These are phyloP conservation scores for Crotalus horridus DNA, from an alignment of 2,113 vertebrate genomes.

Conservation along the genomic window DNA sequence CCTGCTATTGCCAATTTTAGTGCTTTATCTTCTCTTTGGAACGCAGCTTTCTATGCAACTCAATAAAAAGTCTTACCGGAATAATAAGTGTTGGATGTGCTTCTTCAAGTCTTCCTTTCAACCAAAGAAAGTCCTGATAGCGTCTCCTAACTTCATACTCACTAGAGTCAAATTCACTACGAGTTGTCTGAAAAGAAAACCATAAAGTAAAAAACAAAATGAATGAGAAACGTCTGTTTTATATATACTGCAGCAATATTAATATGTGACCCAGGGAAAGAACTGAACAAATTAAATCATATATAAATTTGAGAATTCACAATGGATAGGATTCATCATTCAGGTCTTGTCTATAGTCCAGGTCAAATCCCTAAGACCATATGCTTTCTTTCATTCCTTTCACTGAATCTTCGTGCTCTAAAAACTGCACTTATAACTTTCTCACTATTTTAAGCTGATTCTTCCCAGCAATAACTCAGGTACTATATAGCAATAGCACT, in stretches of 20 bases:
- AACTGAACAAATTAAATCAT: background rate
- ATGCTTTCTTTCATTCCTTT: background rate
- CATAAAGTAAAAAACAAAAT: constrained; percentile 36
- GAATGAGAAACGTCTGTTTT: background rate
- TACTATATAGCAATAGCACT: too few relatives aligned
- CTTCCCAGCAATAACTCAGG: constrained; percentile 16
- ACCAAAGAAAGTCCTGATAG: constrained; percentile 96
- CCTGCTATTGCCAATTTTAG: background rate
- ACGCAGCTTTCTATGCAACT: background rate
- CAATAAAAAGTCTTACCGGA: constrained; percentile 74
- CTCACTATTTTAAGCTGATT: constrained; percentile 33
- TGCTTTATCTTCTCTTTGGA: background rate
- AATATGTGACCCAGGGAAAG: background rate
- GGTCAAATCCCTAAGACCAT: constrained; percentile 29
- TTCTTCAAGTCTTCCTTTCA: constrained; percentile 88
- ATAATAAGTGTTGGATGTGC: constrained; percentile 88
- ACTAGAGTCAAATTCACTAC: constrained; percentile 89
- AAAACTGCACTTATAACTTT: background rate
- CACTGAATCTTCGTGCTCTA: background rate
- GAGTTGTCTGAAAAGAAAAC: constrained; percentile 81
- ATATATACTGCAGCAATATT: background rate
- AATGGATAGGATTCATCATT: constrained; percentile 26
- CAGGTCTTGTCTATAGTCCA: constrained; percentile 31
- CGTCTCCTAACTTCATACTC: constrained; percentile 91
- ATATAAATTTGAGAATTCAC: constrained; percentile 41